Evolutionary conservation across 2,888 invertebrate genomes (phyloP).

Genomic region (Phytoseiulus persimilis): DNA sequence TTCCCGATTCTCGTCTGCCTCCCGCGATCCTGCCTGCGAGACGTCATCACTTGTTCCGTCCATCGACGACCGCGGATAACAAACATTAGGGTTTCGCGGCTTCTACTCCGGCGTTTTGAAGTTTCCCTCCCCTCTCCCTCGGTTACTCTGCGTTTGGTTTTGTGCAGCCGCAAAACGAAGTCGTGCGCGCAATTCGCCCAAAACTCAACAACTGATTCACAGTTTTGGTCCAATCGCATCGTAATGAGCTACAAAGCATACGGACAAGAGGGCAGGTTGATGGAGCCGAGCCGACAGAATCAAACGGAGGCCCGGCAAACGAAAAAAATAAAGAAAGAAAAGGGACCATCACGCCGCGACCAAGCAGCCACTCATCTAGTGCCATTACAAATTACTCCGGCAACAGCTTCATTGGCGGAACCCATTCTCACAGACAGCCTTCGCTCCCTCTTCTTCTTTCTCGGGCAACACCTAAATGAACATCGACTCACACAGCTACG

Average conservation of each 20-base stretch:
- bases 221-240: not conserved
- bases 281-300: not conserved
- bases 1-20: not conserved
- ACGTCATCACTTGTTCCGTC: not conserved
- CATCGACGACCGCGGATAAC: not conserved
- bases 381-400: not conserved
- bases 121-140: not conserved
- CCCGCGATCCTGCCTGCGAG: not conserved
- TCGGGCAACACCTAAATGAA: not conserved
- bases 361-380: not conserved
- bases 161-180: not conserved
- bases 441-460: not conserved
- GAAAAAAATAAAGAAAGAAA: not conserved
- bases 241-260: not conserved
- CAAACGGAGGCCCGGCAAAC: not conserved
- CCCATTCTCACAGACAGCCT: not conserved
- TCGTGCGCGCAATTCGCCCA: not conserved
- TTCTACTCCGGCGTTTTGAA: not conserved
- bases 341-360: not conserved
- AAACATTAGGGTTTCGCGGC: not conserved
- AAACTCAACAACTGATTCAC: constrained; percentile 5
- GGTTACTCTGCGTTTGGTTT: not conserved
- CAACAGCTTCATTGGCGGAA: not conserved
- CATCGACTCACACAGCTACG: not conserved
- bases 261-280: not conserved